Conservation (phyloP, 2,888 invertebrate species). For the Dasysyrphus albostriatus region DNA sequence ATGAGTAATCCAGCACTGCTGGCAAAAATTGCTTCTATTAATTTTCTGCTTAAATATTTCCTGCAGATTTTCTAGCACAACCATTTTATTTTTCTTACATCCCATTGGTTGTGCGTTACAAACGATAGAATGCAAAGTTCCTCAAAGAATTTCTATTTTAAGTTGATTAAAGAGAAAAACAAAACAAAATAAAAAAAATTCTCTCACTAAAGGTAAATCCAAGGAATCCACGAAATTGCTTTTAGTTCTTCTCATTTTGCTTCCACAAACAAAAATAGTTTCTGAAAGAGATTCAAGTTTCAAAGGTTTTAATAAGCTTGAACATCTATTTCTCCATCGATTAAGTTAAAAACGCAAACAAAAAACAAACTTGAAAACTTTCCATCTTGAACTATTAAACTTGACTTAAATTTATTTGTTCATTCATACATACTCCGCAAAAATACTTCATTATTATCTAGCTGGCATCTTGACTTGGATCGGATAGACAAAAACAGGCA, state of each 20-base stretch:
- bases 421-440: neutral
- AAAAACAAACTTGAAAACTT: slow-evolving; percentile 1
- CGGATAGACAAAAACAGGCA: slow-evolving; percentile 14
- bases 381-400: slow-evolving; percentile 7
- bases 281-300: neutral
- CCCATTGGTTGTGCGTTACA: slow-evolving; percentile 2
- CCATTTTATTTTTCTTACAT: slow-evolving; percentile 1
- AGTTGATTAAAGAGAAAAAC: neutral
- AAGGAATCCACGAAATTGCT: slow-evolving; percentile 2
- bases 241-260: neutral
- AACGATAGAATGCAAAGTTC: neutral
- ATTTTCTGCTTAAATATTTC: slow-evolving; percentile 16
- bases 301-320: slow-evolving; percentile 5
- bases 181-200: neutral
- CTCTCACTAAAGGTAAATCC: slow-evolving; percentile 1
- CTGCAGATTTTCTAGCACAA: slow-evolving; percentile 4
- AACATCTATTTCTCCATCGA: slow-evolving; percentile 8
- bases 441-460: slow-evolving; percentile 39
- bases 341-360: neutral
- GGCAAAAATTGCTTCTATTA: slow-evolving; percentile 8
- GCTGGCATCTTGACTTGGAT: slow-evolving; percentile 17
- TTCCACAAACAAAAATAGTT: neutral
- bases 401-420: slow-evolving; percentile 16
- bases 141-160: slow-evolving; percentile 4
- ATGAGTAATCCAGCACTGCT: neutral